These are phyloP conservation scores for Bradypodion pumilum DNA, from an alignment of 2,797 vertebrate genomes.

Conservation along the genomic window DNA sequence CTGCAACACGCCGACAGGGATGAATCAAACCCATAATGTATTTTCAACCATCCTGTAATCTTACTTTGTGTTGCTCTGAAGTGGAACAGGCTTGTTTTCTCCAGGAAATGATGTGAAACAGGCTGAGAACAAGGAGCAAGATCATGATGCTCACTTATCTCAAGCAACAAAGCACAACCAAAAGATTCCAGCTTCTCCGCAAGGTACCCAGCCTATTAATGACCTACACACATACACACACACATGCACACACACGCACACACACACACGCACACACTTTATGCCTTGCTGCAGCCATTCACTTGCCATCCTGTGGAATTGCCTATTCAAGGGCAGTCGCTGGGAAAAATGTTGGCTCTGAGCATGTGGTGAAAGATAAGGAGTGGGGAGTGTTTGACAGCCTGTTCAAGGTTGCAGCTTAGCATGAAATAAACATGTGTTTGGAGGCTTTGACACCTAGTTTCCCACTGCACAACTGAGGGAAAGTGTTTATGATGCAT, in stretches of 20 bases:
- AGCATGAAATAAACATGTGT: neutral
- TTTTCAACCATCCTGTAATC: constrained; percentile 17
- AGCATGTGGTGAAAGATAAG: constrained; percentile 31
- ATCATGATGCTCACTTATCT: constrained; percentile 22
- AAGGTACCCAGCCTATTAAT: constrained; percentile 27
- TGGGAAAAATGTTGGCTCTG: constrained; percentile 15
- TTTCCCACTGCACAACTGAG: neutral
- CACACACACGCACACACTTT: neutral
- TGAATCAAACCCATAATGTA: constrained; percentile 19
- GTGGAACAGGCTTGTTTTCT: constrained; percentile 16
- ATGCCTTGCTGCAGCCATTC: neutral
- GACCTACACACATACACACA: constrained; percentile 6
- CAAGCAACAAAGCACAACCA: constrained; percentile 3
- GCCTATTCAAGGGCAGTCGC: constrained; percentile 21
- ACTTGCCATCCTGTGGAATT: neutral
- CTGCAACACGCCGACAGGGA: constrained; percentile 1
- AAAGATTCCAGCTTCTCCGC: constrained; percentile 22
- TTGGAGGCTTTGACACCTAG: neutral
- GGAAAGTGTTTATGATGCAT: neutral
- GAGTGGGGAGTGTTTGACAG: constrained; percentile 11
- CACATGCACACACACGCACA: neutral
- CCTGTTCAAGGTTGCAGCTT: neutral
- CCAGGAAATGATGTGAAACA: constrained; percentile 41
- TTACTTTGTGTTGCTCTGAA: constrained; percentile 35
- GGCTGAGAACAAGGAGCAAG: constrained; percentile 40